Base-by-base conservation (phyloP, 2,113 vertebrate species). In the Xyliphius kryptos region DNA sequence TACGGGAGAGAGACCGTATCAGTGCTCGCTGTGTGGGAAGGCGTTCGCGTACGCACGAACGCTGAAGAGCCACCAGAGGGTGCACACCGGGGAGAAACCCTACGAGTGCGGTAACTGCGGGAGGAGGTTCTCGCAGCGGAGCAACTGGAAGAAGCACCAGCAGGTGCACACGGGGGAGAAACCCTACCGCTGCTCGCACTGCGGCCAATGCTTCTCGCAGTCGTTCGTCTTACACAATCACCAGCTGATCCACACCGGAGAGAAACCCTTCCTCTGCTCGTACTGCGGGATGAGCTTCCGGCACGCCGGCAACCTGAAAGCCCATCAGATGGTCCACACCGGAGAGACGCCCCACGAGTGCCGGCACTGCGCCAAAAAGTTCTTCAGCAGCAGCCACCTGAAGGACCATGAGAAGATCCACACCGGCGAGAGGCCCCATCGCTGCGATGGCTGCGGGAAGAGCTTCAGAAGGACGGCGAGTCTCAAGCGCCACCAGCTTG, bases 211-310 rank as follows among this genome's bases (percentile, higher is more conserved):
- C 22, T 26, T 26, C 22, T 26, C 22, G 3, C 22, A 26, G 26
- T 32, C 26, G 4, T 32, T 2, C 26, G 26, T 32, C 26, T 13
- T 41, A 9, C 9, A 11, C 9, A n/a, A 14, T 2, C 43, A 46
- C 14, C 43, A n/a, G 12, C 12, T 6, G 13, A 46, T 46, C n/a
- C 43, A 46, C 14, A 46, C 43, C 12, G 43, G 43, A n/a, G 43
- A 46, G 6, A 46, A 46, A 15, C 43, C 43, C 14, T 46, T n/a
- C 13, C 19, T 9, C 11, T 57, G 55, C 20, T 15, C 38, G 3
- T 37, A 43, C 9, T 57, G 55, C 9, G 38, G 38, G 16, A 56
- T 41, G 17, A 56, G 10, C 17, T 56, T 56, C 38, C 17, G 36
- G 1, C 55, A 41, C 15, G 17, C 13, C 0, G 55, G 55, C 17